Evolutionary conservation across 2,797 vertebrate species (phyloP).

Genomic region (Morus bassanus): DNA sequence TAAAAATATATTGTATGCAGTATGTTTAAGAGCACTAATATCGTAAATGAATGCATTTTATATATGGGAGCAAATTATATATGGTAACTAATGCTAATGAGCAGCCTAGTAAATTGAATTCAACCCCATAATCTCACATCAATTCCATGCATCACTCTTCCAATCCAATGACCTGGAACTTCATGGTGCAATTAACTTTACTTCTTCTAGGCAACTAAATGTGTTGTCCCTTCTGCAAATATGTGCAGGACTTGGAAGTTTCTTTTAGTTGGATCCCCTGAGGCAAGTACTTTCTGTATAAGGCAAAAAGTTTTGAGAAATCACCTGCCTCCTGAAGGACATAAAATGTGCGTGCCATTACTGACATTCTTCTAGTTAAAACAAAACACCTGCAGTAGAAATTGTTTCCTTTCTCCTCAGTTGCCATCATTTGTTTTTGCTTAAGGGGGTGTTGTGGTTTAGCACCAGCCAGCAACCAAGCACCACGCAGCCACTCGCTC

Average conservation of each 20-base stretch:
- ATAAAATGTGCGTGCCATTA: not conserved
- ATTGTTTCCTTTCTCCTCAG: not conserved
- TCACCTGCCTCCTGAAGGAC: not conserved
- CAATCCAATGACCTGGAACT: not conserved
- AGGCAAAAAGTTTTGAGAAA: not conserved
- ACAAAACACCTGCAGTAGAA: not conserved
- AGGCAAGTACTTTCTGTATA: not conserved
- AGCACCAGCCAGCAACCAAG: too few relatives aligned
- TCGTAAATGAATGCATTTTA: not conserved
- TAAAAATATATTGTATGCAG: not conserved
- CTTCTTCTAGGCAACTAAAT: not conserved
- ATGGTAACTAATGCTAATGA: not conserved
- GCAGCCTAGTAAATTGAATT: not conserved
- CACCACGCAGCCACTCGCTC: too few relatives aligned
- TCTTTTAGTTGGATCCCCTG: not conserved
- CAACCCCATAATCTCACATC: not conserved
- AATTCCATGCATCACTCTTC: not conserved
- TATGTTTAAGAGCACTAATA: not conserved
- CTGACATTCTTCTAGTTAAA: not conserved
- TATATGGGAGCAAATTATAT: not conserved
- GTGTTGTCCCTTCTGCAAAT: not conserved
- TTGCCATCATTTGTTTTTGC: not conserved
- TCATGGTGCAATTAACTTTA: not conserved
- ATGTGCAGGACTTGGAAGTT: not conserved
- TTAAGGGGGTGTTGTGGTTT: not conserved